phyloP scores from a whole-genome alignment of 2,113 vertebrate genomes.

The Poecilia latipinna region DNA sequence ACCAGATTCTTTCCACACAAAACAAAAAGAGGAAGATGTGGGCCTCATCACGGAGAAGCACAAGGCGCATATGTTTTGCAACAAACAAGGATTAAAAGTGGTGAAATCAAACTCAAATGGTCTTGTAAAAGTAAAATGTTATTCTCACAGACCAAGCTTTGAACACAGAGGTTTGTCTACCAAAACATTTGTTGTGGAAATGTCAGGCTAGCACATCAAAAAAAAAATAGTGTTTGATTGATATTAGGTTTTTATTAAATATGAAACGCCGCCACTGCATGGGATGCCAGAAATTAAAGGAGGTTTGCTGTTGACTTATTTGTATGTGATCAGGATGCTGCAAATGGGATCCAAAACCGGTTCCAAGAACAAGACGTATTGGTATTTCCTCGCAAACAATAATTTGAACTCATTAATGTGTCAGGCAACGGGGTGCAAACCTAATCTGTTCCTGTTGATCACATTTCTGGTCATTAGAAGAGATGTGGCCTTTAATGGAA shows the following conservation, averaged over 20 bases:
- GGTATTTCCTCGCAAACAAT: neutral
- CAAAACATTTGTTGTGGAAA: neutral
- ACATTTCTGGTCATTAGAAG: neutral
- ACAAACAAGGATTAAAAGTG: neutral
- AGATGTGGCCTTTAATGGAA: neutral
- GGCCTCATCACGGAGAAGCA: neutral
- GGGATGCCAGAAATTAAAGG: neutral
- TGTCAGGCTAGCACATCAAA: neutral
- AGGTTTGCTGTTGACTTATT: neutral
- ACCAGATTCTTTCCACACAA: slow-evolving; percentile 60
- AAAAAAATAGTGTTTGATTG: neutral
- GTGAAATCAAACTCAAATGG: neutral
- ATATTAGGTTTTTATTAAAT: neutral
- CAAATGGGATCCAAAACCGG: neutral
- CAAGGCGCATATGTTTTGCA: neutral
- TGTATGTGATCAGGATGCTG: neutral
- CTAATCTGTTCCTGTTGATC: neutral
- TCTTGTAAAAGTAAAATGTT: neutral
- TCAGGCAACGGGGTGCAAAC: neutral
- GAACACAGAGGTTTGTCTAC: neutral
- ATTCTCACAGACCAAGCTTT: neutral
- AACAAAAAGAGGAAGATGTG: slow-evolving; percentile 43
- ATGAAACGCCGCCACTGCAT: slow-evolving; percentile 18
- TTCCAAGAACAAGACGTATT: neutral
- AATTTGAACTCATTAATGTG: neutral